A percentile compares a stretch with the other conserved stretches of the same genome.
Conservation (phyloP, 2,888 invertebrate genomes). For the Patella depressa region DNA sequence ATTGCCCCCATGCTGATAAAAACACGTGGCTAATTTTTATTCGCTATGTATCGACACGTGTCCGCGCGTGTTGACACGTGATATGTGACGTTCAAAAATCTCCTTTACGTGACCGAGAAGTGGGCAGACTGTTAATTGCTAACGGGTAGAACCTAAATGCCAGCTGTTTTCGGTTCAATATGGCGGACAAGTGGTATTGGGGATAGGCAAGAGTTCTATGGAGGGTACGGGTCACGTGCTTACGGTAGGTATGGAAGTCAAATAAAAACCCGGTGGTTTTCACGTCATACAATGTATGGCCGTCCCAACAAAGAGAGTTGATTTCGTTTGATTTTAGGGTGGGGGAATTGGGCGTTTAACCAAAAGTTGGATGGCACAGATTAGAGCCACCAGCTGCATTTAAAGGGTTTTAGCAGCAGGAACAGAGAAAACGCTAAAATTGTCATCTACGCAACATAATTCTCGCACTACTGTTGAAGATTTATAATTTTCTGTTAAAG, state of each 20-base stretch:
- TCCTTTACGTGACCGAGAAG: constrained; percentile 13
- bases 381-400: constrained; percentile 5
- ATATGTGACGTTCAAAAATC: constrained; percentile 1
- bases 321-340: constrained; percentile 10
- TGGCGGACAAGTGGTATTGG: constrained; percentile 1
- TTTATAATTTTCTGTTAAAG: too few relatives aligned
- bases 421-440: too few relatives aligned
- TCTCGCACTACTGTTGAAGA: too few relatives aligned
- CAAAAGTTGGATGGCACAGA: background rate
- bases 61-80: background rate
- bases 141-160: constrained; percentile 1
- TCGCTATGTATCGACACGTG: constrained; percentile 6
- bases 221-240: constrained; percentile 10
- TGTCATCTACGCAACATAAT: too few relatives aligned
- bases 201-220: background rate
- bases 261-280: background rate
- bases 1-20: constrained; percentile 7
- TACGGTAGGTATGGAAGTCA: background rate
- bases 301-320: background rate
- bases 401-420: background rate
- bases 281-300: background rate
- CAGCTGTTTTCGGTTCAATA: background rate
- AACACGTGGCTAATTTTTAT: background rate
- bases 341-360: background rate
- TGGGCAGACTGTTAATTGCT: constrained; percentile 12